phyloP scores from a whole-genome alignment of 2,888 invertebrate genomes.

The Trichopoda pennipes region DNA sequence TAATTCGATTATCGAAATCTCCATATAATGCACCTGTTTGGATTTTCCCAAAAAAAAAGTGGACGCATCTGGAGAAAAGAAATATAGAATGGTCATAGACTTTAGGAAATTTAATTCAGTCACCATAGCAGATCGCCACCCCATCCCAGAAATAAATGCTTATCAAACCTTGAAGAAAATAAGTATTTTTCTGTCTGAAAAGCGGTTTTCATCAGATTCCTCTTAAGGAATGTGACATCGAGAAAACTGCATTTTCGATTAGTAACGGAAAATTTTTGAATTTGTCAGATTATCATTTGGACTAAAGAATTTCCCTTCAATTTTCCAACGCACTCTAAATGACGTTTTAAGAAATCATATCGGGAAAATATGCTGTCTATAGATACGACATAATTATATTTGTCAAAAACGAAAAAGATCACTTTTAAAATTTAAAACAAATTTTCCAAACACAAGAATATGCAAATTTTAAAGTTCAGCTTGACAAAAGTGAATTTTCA shows the following conservation, averaged over 20 bases:
- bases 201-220: background rate
- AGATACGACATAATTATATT: background rate
- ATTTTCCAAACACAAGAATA: no score
- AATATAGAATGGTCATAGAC: background rate
- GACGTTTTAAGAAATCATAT: conserved; percentile 1
- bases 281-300: no score
- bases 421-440: no score
- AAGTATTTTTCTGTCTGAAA: no score
- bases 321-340: background rate
- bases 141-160: background rate
- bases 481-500: no score
- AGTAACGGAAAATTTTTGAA: background rate
- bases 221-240: background rate
- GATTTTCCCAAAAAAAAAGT: no score
- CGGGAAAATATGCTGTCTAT: background rate
- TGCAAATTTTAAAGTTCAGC: no score
- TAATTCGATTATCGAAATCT: no score
- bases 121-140: background rate
- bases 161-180: no score
- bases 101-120: background rate
- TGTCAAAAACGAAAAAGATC: background rate
- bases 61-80: background rate
- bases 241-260: background rate
- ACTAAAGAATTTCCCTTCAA: no score
- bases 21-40: no score